Evolutionary conservation across 2,888 invertebrate genomes (phyloP).

Genomic region (Leptinotarsa haldemani): DNA sequence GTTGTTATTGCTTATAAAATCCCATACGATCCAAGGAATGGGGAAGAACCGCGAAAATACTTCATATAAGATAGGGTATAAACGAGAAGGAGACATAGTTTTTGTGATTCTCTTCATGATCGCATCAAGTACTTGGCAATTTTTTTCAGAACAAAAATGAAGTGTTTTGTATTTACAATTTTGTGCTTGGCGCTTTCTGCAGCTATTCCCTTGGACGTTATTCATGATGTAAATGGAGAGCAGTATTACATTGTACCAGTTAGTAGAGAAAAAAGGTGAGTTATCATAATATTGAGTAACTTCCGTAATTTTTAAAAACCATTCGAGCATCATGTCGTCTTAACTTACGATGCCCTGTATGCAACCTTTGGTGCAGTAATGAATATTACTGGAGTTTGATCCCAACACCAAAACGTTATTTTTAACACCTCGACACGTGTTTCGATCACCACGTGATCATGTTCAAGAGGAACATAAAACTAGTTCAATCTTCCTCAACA

Average conservation of each 20-base stretch:
- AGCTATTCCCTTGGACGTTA: conserved; percentile 39
- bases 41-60: background rate
- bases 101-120: background rate
- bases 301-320: too few relatives aligned
- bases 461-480: too few relatives aligned
- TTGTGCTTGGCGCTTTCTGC: conserved; percentile 29
- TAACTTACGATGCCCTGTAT: too few relatives aligned
- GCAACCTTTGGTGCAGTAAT: too few relatives aligned
- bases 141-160: conserved; percentile 37
- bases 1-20: background rate
- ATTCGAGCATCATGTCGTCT: too few relatives aligned
- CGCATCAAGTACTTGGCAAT: background rate
- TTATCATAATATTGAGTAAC: background rate
- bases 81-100: background rate
- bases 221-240: conserved; percentile 41
- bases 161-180: conserved; percentile 30
- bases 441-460: too few relatives aligned
- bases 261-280: conserved; percentile 41
- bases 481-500: too few relatives aligned
- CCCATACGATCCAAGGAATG: background rate
- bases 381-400: too few relatives aligned
- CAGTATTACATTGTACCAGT: conserved; percentile 39
- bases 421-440: too few relatives aligned
- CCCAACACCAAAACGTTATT: too few relatives aligned
- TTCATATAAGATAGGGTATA: background rate